Percentiles rank a stretch among this genome's conserved stretches.
phyloP scores from a whole-genome alignment of 2,113 vertebrate genomes.

The Alosa alosa region DNA sequence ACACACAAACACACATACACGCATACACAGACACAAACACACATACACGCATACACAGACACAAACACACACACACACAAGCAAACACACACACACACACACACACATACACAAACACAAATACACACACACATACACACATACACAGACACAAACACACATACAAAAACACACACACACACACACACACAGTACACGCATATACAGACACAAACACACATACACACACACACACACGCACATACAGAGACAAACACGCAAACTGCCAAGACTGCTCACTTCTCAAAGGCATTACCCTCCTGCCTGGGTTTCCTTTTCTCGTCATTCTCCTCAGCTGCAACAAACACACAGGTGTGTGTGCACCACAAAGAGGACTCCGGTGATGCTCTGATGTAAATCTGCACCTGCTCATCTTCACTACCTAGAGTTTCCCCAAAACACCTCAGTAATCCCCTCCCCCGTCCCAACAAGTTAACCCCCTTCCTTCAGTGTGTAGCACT shows the following conservation, averaged over 20 bases:
- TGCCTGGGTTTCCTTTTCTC: background rate
- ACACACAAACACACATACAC: background rate
- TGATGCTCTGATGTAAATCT: conserved; percentile 21
- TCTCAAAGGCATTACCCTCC: background rate
- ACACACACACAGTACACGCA: too few relatives aligned
- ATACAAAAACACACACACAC: too few relatives aligned
- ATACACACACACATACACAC: too few relatives aligned
- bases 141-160: too few relatives aligned
- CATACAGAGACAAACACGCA: background rate
- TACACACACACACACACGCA: too few relatives aligned
- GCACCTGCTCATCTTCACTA: conserved; percentile 54
- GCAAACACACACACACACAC: background rate
- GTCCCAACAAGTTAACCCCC: background rate
- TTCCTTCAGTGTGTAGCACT: background rate
- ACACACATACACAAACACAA: background rate
- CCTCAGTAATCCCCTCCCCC: conserved; percentile 6
- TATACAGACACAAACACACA: too few relatives aligned
- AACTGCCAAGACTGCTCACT: background rate
- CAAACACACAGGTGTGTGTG: conserved; percentile 18
- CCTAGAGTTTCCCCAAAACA: conserved; percentile 53
- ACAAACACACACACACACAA: background rate
- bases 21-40: background rate
- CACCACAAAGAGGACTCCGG: conserved; percentile 29
- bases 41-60: background rate
- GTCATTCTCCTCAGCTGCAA: conserved; percentile 1